Percentiles rank a stretch among this genome's conserved stretches.
Conservation (phyloP, 1,140 invertebrate genomes). For the Neotoxoptera formosana region DNA sequence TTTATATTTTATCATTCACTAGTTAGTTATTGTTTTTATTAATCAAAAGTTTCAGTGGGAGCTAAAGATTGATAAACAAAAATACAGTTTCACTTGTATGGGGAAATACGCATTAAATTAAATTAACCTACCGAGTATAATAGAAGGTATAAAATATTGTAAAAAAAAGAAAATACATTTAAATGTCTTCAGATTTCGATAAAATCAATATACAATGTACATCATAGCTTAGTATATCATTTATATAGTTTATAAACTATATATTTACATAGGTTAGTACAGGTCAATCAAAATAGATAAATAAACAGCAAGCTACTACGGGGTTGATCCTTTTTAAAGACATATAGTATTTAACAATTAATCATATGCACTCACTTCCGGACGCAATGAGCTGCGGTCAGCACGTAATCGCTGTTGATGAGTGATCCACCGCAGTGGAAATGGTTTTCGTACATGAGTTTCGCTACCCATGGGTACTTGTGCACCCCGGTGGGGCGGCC, state of each 20-base stretch:
- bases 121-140: too few relatives aligned
- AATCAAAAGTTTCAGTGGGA: not conserved
- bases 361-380: constrained; percentile 66
- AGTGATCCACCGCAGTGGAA: constrained; percentile 91
- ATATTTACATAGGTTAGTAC: too few relatives aligned
- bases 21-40: not conserved
- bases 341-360: not conserved
- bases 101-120: too few relatives aligned
- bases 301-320: too few relatives aligned
- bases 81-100: too few relatives aligned
- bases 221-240: too few relatives aligned
- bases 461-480: constrained; percentile 86
- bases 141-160: too few relatives aligned
- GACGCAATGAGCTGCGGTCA: constrained; percentile 75
- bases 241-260: too few relatives aligned
- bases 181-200: not conserved
- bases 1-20: not conserved
- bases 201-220: not conserved
- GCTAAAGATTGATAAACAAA: too few relatives aligned
- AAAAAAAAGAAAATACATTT: not conserved
- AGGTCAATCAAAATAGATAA: too few relatives aligned
- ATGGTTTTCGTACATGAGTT: constrained; percentile 83
- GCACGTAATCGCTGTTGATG: constrained; percentile 74
- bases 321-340: not conserved
- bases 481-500: constrained; percentile 80